A percentile compares a stretch with the other conserved stretches of the same genome.
These are phyloP conservation scores for Arrhopalites spinosus DNA, from an alignment of 2,888 invertebrate species.

Conservation along the genomic window DNA sequence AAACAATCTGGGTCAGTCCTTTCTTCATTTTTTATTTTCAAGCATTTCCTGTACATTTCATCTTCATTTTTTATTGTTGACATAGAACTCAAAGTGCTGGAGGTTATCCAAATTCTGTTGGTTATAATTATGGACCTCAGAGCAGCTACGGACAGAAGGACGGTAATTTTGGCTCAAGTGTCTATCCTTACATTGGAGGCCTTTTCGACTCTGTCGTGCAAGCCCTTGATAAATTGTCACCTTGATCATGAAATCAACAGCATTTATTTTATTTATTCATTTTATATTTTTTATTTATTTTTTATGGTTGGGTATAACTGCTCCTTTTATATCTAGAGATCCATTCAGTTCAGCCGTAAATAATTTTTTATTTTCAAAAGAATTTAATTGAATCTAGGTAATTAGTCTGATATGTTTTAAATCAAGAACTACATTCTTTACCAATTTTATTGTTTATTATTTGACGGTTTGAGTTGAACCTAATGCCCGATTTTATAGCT, in stretches of 20 bases:
- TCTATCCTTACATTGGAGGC: not conserved
- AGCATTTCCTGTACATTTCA: not conserved
- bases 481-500: no score
- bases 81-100: not conserved
- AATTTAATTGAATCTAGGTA: no score
- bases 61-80: not conserved
- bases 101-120: not conserved
- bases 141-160: not conserved
- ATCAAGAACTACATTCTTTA: no score
- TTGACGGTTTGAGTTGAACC: no score
- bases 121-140: not conserved
- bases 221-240: slow-evolving; percentile 1
- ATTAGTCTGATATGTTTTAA: no score
- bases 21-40: not conserved
- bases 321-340: no score
- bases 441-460: no score
- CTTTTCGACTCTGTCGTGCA: not conserved
- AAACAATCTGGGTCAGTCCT: slow-evolving; percentile 29
- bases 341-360: no score
- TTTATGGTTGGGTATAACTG: no score
- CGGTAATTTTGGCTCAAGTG: not conserved
- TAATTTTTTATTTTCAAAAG: no score
- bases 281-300: slow-evolving; percentile 2
- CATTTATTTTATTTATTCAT: not conserved
- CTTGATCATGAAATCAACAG: not conserved